These are phyloP conservation scores for Apantesis nais DNA, from an alignment of 2,888 invertebrate species.

Conservation along the genomic window DNA sequence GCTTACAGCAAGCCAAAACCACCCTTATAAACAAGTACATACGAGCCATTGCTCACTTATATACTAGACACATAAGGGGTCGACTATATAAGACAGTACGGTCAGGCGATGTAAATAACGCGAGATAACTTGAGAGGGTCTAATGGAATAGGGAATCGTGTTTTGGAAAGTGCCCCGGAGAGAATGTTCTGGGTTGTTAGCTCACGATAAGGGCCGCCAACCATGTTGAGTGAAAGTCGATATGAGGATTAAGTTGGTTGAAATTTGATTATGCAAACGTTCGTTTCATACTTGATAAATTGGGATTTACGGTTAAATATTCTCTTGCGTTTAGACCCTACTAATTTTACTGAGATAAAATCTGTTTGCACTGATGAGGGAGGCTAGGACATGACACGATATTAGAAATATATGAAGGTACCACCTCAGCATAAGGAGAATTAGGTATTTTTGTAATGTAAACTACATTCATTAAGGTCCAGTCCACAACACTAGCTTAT, in stretches of 20 bases:
- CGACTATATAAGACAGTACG: conserved; percentile 82
- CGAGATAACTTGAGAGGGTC: conserved; percentile 83
- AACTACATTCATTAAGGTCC: neutral
- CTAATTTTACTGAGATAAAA: neutral
- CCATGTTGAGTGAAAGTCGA: conserved; percentile 81
- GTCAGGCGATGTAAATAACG: conserved; percentile 85
- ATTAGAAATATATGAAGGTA: neutral
- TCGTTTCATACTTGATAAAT: conserved; percentile 60
- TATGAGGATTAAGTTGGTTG: conserved; percentile 70
- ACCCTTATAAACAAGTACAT: conserved; percentile 64
- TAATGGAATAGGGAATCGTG: conserved; percentile 85
- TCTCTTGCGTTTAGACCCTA: conserved; percentile 5
- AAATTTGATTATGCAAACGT: conserved; percentile 77
- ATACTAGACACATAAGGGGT: conserved; percentile 76
- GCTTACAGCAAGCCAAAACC: conserved; percentile 55
- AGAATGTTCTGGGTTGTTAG: conserved; percentile 79
- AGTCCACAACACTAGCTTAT: neutral
- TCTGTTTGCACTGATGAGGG: neutral
- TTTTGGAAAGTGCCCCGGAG: conserved; percentile 82
- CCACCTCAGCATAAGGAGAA: neutral
- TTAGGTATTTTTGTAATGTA: too few species aligned
- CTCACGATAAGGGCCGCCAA: conserved; percentile 60
- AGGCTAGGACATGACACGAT: neutral
- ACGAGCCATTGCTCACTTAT: conserved; percentile 76
- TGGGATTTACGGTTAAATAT: conserved; percentile 33